phyloP scores from a whole-genome alignment of 2,797 vertebrate species.

The Danio tinwini region DNA sequence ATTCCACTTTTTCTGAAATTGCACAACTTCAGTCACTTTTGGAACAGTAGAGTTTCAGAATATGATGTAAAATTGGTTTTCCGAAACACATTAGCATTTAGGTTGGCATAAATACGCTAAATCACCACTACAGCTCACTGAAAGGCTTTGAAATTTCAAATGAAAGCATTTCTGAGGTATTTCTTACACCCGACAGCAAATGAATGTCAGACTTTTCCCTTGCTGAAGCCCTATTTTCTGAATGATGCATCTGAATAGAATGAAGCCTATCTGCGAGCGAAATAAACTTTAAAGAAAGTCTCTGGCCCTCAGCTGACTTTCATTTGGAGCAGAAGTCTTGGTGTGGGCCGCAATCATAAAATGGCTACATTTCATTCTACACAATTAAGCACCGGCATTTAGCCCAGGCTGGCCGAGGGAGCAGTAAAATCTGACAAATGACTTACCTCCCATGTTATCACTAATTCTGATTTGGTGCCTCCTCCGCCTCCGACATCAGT shows the following conservation, averaged over 20 bases:
- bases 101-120: neutral
- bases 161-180: slow-evolving; percentile 4
- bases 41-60: neutral
- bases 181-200: slow-evolving; percentile 8
- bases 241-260: slow-evolving; percentile 26
- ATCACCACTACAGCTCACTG: neutral
- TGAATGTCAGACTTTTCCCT: slow-evolving; percentile 12
- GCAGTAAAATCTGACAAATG: slow-evolving; percentile 76
- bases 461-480: slow-evolving; percentile 95
- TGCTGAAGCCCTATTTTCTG: neutral
- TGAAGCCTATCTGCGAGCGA: slow-evolving; percentile 62
- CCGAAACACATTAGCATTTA: neutral
- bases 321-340: slow-evolving; percentile 64
- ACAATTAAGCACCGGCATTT: slow-evolving; percentile 76
- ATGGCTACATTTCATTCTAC: slow-evolving; percentile 76
- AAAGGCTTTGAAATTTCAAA: slow-evolving; percentile 8
- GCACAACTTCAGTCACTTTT: neutral
- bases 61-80: neutral
- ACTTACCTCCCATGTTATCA: slow-evolving; percentile 99
- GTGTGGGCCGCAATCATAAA: slow-evolving; percentile 72
- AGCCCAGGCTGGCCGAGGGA: slow-evolving; percentile 57
- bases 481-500: slow-evolving; percentile 94
- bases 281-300: slow-evolving; percentile 65
- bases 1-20: neutral
- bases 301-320: slow-evolving; percentile 58